Evolutionary conservation across 2,888 invertebrate species (phyloP).

Genomic region (Sinotaia quadrata): DNA sequence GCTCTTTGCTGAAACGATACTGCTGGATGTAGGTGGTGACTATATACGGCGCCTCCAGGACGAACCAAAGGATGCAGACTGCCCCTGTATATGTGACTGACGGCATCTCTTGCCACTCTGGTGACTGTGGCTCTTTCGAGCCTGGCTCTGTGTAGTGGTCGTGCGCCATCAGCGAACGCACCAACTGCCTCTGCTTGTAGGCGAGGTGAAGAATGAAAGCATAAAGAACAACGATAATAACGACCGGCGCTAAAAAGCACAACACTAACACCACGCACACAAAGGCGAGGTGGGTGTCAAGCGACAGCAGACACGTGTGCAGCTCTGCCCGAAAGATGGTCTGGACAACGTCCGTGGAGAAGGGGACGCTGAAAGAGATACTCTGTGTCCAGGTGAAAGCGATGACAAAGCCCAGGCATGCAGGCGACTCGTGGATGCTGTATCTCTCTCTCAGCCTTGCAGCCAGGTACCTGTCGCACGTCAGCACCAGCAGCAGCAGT

Average conservation of each 20-base stretch:
- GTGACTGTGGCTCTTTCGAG: slow-evolving; percentile 38
- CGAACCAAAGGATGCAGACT: slow-evolving; percentile 56
- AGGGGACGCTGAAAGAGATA: slow-evolving; percentile 57
- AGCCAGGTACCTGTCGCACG: slow-evolving; percentile 60
- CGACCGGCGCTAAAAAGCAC: slow-evolving; percentile 56
- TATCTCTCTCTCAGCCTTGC: slow-evolving; percentile 50
- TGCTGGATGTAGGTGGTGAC: slow-evolving; percentile 47
- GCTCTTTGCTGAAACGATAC: slow-evolving; percentile 44
- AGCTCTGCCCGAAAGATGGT: slow-evolving; percentile 48
- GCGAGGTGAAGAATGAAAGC: slow-evolving; percentile 46
- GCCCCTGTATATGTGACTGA: slow-evolving; percentile 52
- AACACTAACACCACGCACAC: slow-evolving; percentile 45
- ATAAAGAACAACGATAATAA: slow-evolving; percentile 50
- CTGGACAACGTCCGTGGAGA: slow-evolving; percentile 48
- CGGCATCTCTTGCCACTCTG: slow-evolving; percentile 48
- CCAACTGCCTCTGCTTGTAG: slow-evolving; percentile 44
- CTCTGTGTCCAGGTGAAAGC: slow-evolving; percentile 61
- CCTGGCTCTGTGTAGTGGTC: slow-evolving; percentile 49
- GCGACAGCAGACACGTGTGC: slow-evolving; percentile 55
- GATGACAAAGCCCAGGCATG: slow-evolving; percentile 47
- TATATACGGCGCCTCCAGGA: slow-evolving; percentile 59
- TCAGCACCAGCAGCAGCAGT: slow-evolving; percentile 49
- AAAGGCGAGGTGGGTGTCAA: slow-evolving; percentile 51
- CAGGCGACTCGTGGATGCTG: slow-evolving; percentile 43
- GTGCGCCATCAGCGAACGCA: slow-evolving; percentile 44